Conservation (phyloP, 2,113 vertebrate genomes). For the Nothoprocta pentlandii region DNA sequence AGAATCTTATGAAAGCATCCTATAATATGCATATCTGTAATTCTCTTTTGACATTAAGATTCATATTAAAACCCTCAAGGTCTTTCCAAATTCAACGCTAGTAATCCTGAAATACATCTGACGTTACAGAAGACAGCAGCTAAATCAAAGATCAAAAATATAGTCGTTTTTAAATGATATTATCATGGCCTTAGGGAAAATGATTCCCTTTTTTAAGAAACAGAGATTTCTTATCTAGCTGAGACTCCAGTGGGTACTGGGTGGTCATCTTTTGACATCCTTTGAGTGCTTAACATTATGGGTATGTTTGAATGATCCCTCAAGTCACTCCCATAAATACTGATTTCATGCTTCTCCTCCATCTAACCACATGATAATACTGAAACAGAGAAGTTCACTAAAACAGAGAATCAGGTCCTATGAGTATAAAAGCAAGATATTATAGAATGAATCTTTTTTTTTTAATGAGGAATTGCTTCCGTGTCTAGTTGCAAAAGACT, state of each 20-base stretch:
- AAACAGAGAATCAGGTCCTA: neutral
- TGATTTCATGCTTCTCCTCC: neutral
- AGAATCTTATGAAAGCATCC: constrained; percentile 30
- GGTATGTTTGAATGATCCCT: neutral
- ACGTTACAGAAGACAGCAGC: constrained; percentile 14
- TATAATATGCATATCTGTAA: constrained; percentile 47
- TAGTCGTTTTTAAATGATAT: neutral
- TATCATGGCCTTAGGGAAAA: neutral
- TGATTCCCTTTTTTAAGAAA: neutral
- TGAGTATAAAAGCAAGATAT: neutral
- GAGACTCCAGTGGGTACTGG: neutral
- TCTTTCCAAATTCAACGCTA: constrained; percentile 56
- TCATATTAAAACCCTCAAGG: constrained; percentile 49
- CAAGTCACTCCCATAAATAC: neutral
- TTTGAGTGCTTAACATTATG: neutral
- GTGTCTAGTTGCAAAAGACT: neutral
- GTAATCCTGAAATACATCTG: constrained; percentile 59
- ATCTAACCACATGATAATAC: neutral
- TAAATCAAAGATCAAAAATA: constrained; percentile 24
- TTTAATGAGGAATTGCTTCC: constrained; percentile 8
- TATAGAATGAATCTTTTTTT: neutral
- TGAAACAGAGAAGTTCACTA: neutral
- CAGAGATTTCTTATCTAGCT: neutral
- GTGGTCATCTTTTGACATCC: neutral
- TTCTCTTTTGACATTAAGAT: constrained; percentile 56